Conservation (phyloP, 2,888 invertebrate species). For the Camptogramma bilineatum region DNA sequence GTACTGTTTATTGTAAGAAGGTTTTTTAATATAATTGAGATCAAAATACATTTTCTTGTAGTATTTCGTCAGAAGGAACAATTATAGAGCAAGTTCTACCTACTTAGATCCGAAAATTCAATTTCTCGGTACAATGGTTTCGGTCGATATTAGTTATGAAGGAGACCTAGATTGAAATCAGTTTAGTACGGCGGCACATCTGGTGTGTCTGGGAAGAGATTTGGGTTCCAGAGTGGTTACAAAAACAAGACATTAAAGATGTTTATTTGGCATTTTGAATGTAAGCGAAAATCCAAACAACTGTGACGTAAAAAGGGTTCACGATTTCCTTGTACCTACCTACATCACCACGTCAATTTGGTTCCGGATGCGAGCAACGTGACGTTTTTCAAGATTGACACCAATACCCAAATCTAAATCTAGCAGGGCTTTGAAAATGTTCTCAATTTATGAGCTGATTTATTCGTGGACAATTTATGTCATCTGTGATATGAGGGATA, state of each 20-base stretch:
- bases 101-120: slow-evolving; percentile 3
- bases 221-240: slow-evolving; percentile 34
- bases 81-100: slow-evolving; percentile 8
- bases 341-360: slow-evolving; percentile 63
- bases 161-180: slow-evolving; percentile 5
- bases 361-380: slow-evolving; percentile 47
- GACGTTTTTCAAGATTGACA: slow-evolving; percentile 59
- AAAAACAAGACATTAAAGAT: slow-evolving; percentile 36
- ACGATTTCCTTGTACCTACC: slow-evolving; percentile 52
- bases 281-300: slow-evolving; percentile 43
- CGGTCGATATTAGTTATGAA: slow-evolving; percentile 2
- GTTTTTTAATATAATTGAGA: slow-evolving; percentile 53
- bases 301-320: slow-evolving; percentile 60
- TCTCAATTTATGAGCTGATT: slow-evolving; percentile 52
- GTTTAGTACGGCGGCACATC: slow-evolving; percentile 10
- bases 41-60: slow-evolving; percentile 40
- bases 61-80: slow-evolving; percentile 24
- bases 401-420: slow-evolving; percentile 56
- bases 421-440: slow-evolving; percentile 47
- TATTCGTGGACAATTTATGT: slow-evolving; percentile 38
- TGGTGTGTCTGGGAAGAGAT: slow-evolving; percentile 25
- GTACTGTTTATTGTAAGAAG: slow-evolving; percentile 54
- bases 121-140: slow-evolving; percentile 10
- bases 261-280: slow-evolving; percentile 38
- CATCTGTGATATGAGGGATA: slow-evolving; percentile 28